Conservation (phyloP, 2,113 vertebrate species). For the Arizona elegans region DNA sequence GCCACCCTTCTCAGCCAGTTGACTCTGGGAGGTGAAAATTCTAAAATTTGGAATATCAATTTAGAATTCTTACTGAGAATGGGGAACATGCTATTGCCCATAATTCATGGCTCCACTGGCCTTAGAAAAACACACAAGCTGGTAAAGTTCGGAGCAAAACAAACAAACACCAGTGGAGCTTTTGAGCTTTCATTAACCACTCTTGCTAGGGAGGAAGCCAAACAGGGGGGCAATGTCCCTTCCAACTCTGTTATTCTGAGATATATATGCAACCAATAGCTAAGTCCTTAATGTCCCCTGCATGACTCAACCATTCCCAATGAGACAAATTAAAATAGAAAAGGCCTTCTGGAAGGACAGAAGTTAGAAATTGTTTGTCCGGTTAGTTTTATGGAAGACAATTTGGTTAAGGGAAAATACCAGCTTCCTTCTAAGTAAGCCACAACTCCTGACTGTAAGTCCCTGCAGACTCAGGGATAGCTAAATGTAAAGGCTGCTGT, state of each 20-base stretch:
- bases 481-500: background rate
- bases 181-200: background rate
- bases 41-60: background rate
- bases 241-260: background rate
- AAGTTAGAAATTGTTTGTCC: background rate
- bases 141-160: background rate
- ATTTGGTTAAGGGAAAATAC: background rate
- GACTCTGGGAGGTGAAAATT: background rate
- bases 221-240: background rate
- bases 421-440: background rate
- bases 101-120: background rate
- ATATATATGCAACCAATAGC: background rate
- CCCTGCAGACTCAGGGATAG: background rate
- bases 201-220: background rate
- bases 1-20: background rate
- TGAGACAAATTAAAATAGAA: background rate
- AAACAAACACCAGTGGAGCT: background rate
- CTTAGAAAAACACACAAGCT: background rate
- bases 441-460: background rate
- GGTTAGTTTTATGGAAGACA: background rate
- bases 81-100: background rate
- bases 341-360: background rate
- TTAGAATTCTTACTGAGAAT: background rate
- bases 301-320: background rate
- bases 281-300: background rate